Evolutionary conservation across 2,888 invertebrate genomes (phyloP), one percentile per base, ranked within the genome.

Genomic region (Octonoba sinensis): DNA sequence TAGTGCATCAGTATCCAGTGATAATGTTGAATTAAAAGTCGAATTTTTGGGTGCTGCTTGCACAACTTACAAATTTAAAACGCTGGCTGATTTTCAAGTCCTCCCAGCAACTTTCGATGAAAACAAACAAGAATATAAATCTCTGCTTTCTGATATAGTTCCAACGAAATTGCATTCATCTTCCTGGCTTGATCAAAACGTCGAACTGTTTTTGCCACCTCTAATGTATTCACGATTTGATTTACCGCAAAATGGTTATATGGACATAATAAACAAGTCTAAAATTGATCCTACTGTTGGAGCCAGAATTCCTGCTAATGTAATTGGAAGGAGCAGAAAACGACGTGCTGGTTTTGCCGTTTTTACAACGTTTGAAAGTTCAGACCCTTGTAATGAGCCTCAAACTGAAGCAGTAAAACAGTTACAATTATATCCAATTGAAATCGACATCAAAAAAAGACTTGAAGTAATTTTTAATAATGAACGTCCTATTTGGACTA

Each of bases 401-500:
- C 73, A 76, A 20, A 57, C 60, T 20, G 62, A 74, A 66, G 77
- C 83, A 24, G n/a, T 82, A 1, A 36, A 51, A 15, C 82, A 82
- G 20, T 54, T 82, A n/a, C 51, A 72, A 47, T 51, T 27, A 1
- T 64, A 72, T 47, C 82, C 75, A 3, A 24, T 72, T 12, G 82
- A 82, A 44, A 27, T 51, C n/a, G 73, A 78, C 24, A 46, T 73
- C 0, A 69, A 74, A n/a, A 59, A 62, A 22, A 77, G 57, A 57
- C 56, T 83, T 3, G 69, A 82, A 46, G 59, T 44, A 1, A 46
- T 75, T 15, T 82, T 82, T 54, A 49, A 56, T 16, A 22, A n/a
- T 16, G 92, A 94, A 73, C 91, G 95, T 71, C 97, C 98, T 0
- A 92, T 99, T 85, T 97, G 97, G 96, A 94, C 96, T 0, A 92